Conservation (phyloP, 1,140 invertebrate species). For the Pentalonia nigronervosa region DNA sequence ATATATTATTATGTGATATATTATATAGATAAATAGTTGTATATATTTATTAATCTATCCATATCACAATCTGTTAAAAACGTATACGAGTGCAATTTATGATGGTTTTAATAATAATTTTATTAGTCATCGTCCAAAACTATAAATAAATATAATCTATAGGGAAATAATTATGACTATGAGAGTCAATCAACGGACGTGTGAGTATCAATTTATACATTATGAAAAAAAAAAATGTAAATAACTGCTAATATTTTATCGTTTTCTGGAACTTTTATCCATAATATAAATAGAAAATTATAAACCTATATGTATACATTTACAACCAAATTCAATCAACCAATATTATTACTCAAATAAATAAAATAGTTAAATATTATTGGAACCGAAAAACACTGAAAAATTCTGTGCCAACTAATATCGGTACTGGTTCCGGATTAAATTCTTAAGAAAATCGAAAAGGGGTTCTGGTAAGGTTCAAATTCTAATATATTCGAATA, state of each 20-base stretch:
- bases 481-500: neutral
- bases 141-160: neutral
- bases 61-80: no score
- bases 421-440: neutral
- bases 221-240: no score
- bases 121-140: neutral
- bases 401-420: neutral
- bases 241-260: neutral
- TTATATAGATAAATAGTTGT: no score
- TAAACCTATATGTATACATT: neutral
- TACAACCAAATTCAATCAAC: neutral
- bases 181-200: no score
- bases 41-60: no score
- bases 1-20: neutral
- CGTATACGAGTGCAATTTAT: no score
- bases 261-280: neutral
- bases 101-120: no score
- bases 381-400: no score
- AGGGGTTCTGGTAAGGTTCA: neutral
- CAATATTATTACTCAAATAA: neutral
- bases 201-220: no score
- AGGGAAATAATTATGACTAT: no score
- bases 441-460: neutral
- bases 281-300: neutral
- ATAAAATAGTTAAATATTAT: neutral